These are phyloP conservation scores for Limnothrissa miodon DNA, from an alignment of 2,113 vertebrate genomes.

Conservation along the genomic window DNA sequence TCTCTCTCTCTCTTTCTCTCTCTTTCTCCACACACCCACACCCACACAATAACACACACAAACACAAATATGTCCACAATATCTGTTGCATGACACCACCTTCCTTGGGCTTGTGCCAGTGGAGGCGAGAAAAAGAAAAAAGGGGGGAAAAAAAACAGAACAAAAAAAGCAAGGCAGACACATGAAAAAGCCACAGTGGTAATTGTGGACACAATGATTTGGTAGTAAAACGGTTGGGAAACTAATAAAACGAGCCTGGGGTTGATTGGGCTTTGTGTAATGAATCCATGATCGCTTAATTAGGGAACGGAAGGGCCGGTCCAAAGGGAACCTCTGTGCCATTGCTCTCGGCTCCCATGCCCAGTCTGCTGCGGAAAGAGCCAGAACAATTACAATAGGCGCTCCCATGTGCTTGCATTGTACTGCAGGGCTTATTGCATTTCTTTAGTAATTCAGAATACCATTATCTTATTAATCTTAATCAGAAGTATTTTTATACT, in stretches of 20 bases:
- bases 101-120: constrained; percentile 9
- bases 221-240: constrained; percentile 56
- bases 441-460: constrained; percentile 58
- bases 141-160: constrained; percentile 17
- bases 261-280: constrained; percentile 62
- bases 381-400: constrained; percentile 50
- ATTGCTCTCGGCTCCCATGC: constrained; percentile 54
- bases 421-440: constrained; percentile 55
- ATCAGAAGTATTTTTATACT: constrained; percentile 19
- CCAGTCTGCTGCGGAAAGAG: constrained; percentile 56
- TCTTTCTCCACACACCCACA: neutral
- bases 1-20: constrained; percentile 6
- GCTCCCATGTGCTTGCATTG: constrained; percentile 51
- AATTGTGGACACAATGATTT: constrained; percentile 53
- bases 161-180: neutral
- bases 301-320: constrained; percentile 44
- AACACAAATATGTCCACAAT: neutral
- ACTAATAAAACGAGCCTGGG: constrained; percentile 58
- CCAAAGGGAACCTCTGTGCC: constrained; percentile 43
- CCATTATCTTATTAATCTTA: constrained; percentile 54
- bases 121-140: constrained; percentile 18
- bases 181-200: constrained; percentile 31
- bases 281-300: constrained; percentile 61
- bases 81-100: neutral
- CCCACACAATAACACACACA: neutral